A percentile compares a stretch with the other conserved stretches of the same genome.
Evolutionary conservation across 2,113 vertebrate genomes (phyloP).

Genomic region (Dissostichus mawsoni): DNA sequence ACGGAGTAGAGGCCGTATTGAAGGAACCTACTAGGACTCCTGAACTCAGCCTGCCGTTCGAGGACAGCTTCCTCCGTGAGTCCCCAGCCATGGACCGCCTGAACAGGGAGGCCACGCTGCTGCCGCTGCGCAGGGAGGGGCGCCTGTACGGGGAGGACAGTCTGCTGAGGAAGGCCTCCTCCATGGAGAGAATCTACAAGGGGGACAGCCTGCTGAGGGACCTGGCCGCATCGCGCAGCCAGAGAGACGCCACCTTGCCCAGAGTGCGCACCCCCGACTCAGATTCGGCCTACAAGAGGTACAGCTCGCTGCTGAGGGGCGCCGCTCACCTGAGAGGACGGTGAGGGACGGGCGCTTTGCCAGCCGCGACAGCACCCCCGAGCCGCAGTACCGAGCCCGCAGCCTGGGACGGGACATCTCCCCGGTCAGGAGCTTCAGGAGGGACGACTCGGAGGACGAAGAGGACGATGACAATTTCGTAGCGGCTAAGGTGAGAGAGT

Average conservation of each 20-base stretch:
- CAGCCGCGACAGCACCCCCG: constrained; percentile 60
- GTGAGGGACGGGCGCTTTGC: constrained; percentile 50
- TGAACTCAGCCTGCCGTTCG: constrained; percentile 57
- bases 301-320: constrained; percentile 80
- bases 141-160: constrained; percentile 64
- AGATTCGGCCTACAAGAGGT: constrained; percentile 75
- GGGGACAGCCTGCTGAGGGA: constrained; percentile 71
- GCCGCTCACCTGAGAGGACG: constrained; percentile 70
- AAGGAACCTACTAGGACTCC: constrained; percentile 59
- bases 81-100: constrained; percentile 68
- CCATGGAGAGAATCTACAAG: constrained; percentile 68
- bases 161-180: constrained; percentile 66
- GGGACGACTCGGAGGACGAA: constrained; percentile 73
- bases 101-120: constrained; percentile 64
- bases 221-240: constrained; percentile 28
- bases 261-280: constrained; percentile 78
- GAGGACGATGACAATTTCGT: constrained; percentile 80
- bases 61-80: constrained; percentile 74
- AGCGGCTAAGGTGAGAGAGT: constrained; percentile 84
- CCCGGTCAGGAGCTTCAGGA: constrained; percentile 59
- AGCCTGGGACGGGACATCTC: constrained; percentile 82
- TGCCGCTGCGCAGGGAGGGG: constrained; percentile 27
- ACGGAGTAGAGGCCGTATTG: constrained; percentile 71
- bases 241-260: constrained; percentile 62
- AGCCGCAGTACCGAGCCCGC: constrained; percentile 62